Evolutionary conservation across 2,797 vertebrate species (phyloP).

Genomic region (Cryptoblepharus egeriae): DNA sequence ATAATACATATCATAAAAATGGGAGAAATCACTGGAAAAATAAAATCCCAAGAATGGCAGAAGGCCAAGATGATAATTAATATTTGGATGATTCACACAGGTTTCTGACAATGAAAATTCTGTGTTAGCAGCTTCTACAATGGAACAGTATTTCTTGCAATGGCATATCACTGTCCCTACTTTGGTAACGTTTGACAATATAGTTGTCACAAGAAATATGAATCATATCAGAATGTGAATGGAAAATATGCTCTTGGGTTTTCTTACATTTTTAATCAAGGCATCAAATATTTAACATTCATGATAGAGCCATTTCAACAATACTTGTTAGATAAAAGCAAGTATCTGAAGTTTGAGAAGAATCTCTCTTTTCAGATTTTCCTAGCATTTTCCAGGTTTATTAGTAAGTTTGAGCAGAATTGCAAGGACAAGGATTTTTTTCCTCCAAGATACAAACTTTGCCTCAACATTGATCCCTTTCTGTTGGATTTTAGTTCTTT

Average conservation of each 20-base stretch:
- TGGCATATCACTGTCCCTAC: not conserved
- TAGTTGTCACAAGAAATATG: not conserved
- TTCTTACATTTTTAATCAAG: not conserved
- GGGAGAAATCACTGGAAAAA: no score
- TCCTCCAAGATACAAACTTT: not conserved
- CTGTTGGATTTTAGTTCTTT: not conserved
- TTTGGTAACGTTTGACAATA: not conserved
- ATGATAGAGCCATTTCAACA: slow-evolving; percentile 1
- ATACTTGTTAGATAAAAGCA: not conserved
- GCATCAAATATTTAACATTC: slow-evolving; percentile 1
- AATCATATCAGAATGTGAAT: not conserved
- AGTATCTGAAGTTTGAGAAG: not conserved
- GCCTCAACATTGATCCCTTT: not conserved
- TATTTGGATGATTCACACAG: no score
- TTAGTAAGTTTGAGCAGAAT: not conserved
- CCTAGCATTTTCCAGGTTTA: not conserved
- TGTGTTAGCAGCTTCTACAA: not conserved
- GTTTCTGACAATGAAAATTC: no score
- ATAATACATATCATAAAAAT: no score
- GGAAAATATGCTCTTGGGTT: not conserved
- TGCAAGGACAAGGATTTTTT: not conserved
- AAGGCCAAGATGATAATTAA: no score
- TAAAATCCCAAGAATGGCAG: no score
- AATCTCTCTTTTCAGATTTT: not conserved
- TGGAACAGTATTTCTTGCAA: not conserved